Percentiles rank a stretch among this genome's conserved stretches.
Evolutionary conservation across 2,888 invertebrate species (phyloP).

Genomic region (Harmothoe impar): DNA sequence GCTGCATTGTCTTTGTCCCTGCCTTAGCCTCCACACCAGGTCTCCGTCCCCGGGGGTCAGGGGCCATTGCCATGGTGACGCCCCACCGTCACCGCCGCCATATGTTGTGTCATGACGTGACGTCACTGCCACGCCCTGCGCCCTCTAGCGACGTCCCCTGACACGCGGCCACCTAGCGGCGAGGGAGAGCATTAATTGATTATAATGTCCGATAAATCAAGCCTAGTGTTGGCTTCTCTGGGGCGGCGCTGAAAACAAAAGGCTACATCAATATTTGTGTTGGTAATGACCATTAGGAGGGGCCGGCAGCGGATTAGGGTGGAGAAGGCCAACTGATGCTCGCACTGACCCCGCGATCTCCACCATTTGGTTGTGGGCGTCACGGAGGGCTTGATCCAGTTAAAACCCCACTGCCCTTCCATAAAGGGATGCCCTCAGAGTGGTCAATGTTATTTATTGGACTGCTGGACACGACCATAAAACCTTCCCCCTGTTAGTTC

Average conservation of each 20-base stretch:
- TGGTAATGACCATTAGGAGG: constrained; percentile 52
- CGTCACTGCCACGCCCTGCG: constrained; percentile 40
- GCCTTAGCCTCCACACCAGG: background rate
- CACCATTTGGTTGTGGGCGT: constrained; percentile 16
- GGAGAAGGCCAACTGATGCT: constrained; percentile 7
- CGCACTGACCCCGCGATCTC: constrained; percentile 24
- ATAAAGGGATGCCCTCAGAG: constrained; percentile 9
- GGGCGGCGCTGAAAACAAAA: constrained; percentile 30
- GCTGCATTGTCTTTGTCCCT: constrained; percentile 56
- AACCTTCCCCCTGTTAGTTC: background rate
- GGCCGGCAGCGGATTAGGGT: constrained; percentile 40
- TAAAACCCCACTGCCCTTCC: constrained; percentile 14
- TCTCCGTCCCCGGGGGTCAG: constrained; percentile 17
- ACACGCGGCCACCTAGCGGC: constrained; percentile 49
- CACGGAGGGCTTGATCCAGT: constrained; percentile 32
- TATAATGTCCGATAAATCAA: constrained; percentile 49
- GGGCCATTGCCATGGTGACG: constrained; percentile 53
- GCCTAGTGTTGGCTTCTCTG: background rate
- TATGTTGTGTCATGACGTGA: constrained; percentile 55
- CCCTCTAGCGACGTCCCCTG: constrained; percentile 53
- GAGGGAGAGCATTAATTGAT: constrained; percentile 35
- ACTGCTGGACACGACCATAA: background rate
- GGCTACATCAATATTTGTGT: constrained; percentile 61
- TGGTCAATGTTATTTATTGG: constrained; percentile 44
- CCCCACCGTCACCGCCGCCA: constrained; percentile 55